phyloP scores from a whole-genome alignment of 2,113 vertebrate genomes.

The Brachionichthys hirsutus region DNA sequence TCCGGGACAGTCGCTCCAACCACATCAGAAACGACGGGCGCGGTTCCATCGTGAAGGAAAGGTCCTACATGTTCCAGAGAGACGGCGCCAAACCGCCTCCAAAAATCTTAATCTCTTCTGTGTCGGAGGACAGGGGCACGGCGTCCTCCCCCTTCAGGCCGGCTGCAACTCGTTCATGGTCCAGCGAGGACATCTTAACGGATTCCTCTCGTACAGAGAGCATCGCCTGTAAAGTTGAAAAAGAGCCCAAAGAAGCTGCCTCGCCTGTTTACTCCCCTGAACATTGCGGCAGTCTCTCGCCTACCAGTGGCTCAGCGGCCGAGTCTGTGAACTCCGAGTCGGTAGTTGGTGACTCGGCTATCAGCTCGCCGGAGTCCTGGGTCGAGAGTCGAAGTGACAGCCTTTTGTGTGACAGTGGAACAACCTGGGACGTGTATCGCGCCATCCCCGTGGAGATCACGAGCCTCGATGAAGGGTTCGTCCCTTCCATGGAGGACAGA shows the following conservation, averaged over 20 bases:
- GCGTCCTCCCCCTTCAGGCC: constrained; percentile 21
- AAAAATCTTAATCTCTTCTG: constrained; percentile 83
- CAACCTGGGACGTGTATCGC: constrained; percentile 54
- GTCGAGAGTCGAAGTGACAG: constrained; percentile 61
- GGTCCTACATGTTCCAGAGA: constrained; percentile 74
- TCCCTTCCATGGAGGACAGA: constrained; percentile 43
- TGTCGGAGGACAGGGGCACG: constrained; percentile 59
- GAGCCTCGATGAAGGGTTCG: constrained; percentile 49
- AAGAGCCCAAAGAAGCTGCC: constrained; percentile 23
- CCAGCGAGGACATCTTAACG: constrained; percentile 58
- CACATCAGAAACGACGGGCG: constrained; percentile 58
- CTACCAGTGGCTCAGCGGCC: constrained; percentile 40
- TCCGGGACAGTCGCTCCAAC: constrained; percentile 42
- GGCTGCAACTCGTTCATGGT: constrained; percentile 56
- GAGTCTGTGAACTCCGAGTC: constrained; percentile 51
- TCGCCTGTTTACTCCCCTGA: constrained; percentile 50
- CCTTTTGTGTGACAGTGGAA: constrained; percentile 61
- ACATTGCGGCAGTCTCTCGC: constrained; percentile 54
- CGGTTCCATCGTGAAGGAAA: constrained; percentile 73
- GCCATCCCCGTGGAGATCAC: constrained; percentile 57
- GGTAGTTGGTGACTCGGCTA: constrained; percentile 62
- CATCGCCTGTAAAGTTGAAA: neutral
- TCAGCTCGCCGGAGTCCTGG: constrained; percentile 77
- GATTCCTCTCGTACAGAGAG: constrained; percentile 41
- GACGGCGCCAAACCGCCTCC: constrained; percentile 79